Conservation (phyloP, 2,888 invertebrate genomes). For the Argyra leucocephala region DNA sequence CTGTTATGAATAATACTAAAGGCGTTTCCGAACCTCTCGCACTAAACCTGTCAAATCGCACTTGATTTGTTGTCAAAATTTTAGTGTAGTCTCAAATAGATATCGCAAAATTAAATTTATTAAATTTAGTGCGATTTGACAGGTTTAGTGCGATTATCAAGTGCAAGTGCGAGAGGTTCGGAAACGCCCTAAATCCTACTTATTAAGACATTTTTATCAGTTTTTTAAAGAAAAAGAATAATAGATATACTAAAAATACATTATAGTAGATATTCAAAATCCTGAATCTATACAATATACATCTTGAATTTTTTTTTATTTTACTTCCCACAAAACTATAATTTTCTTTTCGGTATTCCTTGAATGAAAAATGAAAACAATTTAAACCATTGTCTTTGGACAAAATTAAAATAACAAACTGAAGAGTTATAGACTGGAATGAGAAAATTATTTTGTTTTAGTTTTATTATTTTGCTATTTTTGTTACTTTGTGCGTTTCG, state of each 20-base stretch:
- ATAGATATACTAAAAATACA: not conserved
- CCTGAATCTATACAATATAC: not conserved
- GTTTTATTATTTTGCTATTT: not conserved
- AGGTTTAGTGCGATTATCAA: too few species aligned
- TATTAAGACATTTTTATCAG: too few species aligned
- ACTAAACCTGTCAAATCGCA: too few species aligned
- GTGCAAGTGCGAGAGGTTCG: too few species aligned
- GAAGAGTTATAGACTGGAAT: conserved; percentile 6
- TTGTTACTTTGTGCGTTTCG: not conserved
- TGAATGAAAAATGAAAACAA: conserved; percentile 6
- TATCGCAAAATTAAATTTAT: too few species aligned
- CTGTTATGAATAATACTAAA: too few species aligned
- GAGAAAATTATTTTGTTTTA: not conserved
- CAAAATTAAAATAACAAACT: conserved; percentile 1
- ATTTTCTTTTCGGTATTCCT: not conserved
- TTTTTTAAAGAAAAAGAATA: too few species aligned
- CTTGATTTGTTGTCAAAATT: too few species aligned
- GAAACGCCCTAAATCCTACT: too few species aligned
- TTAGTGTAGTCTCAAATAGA: too few species aligned
- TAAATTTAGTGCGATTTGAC: too few species aligned
- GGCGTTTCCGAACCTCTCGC: too few species aligned
- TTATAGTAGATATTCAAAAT: not conserved
- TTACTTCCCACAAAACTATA: not conserved
- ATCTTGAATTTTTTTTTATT: not conserved
- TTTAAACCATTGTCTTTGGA: not conserved